phyloP scores from a whole-genome alignment of 2,888 invertebrate genomes.

The Microdon myrmicae region DNA sequence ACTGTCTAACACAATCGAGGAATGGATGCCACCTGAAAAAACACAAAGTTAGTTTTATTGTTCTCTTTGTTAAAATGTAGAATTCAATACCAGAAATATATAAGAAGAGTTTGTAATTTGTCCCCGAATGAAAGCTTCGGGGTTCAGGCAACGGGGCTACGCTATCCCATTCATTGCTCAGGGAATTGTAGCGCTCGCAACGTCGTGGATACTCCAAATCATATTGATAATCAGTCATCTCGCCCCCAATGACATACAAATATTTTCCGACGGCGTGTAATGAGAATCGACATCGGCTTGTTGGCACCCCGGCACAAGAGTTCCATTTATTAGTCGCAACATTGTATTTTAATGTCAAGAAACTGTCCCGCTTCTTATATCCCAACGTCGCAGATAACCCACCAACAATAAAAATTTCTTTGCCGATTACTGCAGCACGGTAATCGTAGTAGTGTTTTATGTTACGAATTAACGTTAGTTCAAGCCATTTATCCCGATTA shows the following conservation, averaged over 20 bases:
- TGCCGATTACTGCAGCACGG: slow-evolving; percentile 75
- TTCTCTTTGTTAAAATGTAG: neutral
- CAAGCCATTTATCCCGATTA: slow-evolving; percentile 72
- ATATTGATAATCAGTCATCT: too few species aligned
- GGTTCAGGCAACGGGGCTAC: slow-evolving; percentile 70
- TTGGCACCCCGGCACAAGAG: slow-evolving; percentile 75
- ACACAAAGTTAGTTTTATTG: too few species aligned
- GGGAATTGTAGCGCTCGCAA: slow-evolving; percentile 73
- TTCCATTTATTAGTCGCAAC: slow-evolving; percentile 74
- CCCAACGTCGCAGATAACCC: too few species aligned
- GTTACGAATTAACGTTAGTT: slow-evolving; percentile 74
- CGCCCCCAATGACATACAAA: slow-evolving; percentile 75
- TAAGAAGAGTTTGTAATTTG: slow-evolving; percentile 60
- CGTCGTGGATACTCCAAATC: slow-evolving; percentile 62
- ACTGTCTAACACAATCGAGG: slow-evolving; percentile 67
- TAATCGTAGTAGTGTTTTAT: slow-evolving; percentile 82
- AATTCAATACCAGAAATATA: slow-evolving; percentile 64
- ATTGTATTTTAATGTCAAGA: slow-evolving; percentile 75
- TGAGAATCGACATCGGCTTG: slow-evolving; percentile 75
- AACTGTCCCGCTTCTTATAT: slow-evolving; percentile 73
- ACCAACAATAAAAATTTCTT: slow-evolving; percentile 76
- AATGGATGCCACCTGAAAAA: slow-evolving; percentile 63
- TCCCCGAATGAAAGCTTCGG: slow-evolving; percentile 73
- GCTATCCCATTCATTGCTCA: slow-evolving; percentile 71
- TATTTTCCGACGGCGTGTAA: slow-evolving; percentile 70